Conservation (phyloP, 2,797 vertebrate species). For the Anabacerthia variegaticeps region DNA sequence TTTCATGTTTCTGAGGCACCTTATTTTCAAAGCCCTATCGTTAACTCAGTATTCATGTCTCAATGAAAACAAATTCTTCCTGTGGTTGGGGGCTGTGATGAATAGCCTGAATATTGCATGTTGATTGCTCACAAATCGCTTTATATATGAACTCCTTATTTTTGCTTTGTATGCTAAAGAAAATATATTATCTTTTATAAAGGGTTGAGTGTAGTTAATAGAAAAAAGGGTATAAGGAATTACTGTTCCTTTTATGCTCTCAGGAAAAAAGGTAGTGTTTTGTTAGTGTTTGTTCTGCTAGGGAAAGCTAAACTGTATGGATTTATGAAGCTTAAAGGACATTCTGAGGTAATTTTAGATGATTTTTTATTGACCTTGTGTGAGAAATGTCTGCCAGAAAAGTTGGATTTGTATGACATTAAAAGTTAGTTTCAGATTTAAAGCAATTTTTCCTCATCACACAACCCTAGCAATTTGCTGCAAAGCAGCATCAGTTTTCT, state of each 20-base stretch:
- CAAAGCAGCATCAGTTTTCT: not conserved
- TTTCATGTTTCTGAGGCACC: not conserved
- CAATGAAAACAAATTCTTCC: not conserved
- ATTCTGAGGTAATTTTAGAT: not conserved
- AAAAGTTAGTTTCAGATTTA: not conserved
- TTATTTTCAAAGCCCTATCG: not conserved
- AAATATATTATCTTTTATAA: constrained; percentile 11
- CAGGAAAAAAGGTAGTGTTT: not conserved
- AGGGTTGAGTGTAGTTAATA: not conserved
- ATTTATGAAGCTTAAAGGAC: not conserved
- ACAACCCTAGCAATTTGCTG: not conserved
- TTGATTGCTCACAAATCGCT: not conserved
- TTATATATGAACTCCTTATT: not conserved
- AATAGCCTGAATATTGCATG: not conserved
- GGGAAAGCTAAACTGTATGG: not conserved
- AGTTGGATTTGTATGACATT: not conserved
- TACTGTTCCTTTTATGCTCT: not conserved
- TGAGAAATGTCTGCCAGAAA: not conserved
- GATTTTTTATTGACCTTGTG: not conserved
- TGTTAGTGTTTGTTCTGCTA: not conserved
- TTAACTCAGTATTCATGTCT: not conserved
- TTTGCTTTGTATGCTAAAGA: not conserved
- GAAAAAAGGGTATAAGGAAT: not conserved
- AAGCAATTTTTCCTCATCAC: not conserved
- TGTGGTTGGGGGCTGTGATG: not conserved